Evolutionary conservation across 2,113 vertebrate genomes (phyloP).

Genomic region (Poeciliopsis prolifica): DNA sequence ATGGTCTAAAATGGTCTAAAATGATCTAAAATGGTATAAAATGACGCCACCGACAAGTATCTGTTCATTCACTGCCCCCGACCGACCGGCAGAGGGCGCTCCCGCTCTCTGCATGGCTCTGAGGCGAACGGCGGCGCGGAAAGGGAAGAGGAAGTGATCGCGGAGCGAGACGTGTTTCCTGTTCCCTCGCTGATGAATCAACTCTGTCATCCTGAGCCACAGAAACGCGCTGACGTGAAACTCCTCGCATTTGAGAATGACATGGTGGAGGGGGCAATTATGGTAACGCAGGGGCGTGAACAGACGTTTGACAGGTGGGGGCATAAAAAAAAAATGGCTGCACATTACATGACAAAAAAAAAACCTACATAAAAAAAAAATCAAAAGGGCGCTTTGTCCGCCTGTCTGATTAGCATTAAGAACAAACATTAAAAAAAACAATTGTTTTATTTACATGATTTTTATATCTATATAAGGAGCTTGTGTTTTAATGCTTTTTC

Average conservation of each 20-base stretch:
- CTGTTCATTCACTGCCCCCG: neutral
- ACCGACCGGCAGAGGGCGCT: constrained; percentile 69
- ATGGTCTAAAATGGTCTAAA: neutral
- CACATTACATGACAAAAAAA: no score
- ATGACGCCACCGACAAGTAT: no score
- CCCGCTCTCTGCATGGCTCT: constrained; percentile 54
- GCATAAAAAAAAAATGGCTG: no score
- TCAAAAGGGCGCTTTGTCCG: no score
- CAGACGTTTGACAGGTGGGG: no score
- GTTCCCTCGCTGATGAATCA: constrained; percentile 73
- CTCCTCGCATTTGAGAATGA: constrained; percentile 61
- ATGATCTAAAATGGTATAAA: neutral
- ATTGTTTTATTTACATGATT: constrained; percentile 45
- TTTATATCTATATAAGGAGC: neutral
- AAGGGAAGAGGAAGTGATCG: constrained; percentile 50
- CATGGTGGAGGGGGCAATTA: constrained; percentile 59
- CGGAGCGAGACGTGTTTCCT: constrained; percentile 45
- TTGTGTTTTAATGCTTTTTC: constrained; percentile 19
- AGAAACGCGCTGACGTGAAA: constrained; percentile 50
- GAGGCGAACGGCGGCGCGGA: constrained; percentile 25
- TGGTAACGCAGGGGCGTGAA: constrained; percentile 1
- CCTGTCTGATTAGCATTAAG: constrained; percentile 51
- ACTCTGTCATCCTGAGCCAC: constrained; percentile 75
- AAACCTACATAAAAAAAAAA: no score
- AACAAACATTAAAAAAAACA: constrained; percentile 69